These are phyloP conservation scores for Orbicella faveolata DNA, from an alignment of 64 coral and sea anemone species.

Conservation along the genomic window DNA sequence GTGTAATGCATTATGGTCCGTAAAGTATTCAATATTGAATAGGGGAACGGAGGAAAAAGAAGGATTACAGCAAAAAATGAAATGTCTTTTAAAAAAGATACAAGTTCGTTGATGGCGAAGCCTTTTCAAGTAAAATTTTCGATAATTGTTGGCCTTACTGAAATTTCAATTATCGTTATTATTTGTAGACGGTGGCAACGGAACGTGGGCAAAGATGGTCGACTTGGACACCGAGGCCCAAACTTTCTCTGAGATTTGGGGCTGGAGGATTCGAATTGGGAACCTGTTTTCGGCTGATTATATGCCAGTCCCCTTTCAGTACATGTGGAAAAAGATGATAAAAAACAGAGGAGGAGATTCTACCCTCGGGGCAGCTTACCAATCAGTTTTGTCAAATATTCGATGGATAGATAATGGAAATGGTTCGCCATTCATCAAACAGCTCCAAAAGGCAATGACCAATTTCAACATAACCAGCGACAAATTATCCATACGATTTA, in stretches of 20 bases:
- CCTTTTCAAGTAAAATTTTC: too few relatives aligned
- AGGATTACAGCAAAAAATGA: too few relatives aligned
- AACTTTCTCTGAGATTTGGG: slow-evolving; percentile 56
- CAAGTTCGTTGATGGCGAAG: too few relatives aligned
- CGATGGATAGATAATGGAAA: slow-evolving; percentile 9
- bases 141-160: too few relatives aligned
- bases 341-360: not conserved
- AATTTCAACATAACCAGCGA: not conserved
- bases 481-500: slow-evolving; percentile 38
- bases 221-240: slow-evolving; percentile 61
- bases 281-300: slow-evolving; percentile 67
- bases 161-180: too few relatives aligned
- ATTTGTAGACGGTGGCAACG: slow-evolving; percentile 47
- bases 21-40: too few relatives aligned
- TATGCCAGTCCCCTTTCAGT: slow-evolving; percentile 50
- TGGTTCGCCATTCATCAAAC: slow-evolving; percentile 3
- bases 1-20: too few relatives aligned
- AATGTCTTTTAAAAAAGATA: too few relatives aligned
- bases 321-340: slow-evolving; percentile 53
- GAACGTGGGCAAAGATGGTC: slow-evolving; percentile 31
- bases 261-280: slow-evolving; percentile 65
- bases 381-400: slow-evolving; percentile 28
- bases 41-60: too few relatives aligned
- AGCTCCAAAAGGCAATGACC: slow-evolving; percentile 14
- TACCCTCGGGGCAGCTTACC: slow-evolving; percentile 15